Evolutionary conservation across 1,140 invertebrate genomes (phyloP).

Genomic region (Heliconius hermathena): DNA sequence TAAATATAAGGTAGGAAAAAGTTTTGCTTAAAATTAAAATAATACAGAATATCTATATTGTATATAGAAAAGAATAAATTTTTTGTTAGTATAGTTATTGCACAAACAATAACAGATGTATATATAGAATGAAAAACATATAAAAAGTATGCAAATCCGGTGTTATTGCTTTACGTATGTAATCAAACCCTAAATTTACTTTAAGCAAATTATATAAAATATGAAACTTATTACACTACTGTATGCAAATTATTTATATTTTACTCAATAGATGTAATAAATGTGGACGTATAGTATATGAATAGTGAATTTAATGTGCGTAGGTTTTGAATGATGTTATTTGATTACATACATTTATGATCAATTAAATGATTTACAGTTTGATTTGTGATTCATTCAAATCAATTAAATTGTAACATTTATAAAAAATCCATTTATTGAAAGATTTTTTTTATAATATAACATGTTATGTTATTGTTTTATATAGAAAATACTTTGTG

Average conservation of each 20-base stretch:
- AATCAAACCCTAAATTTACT: too few species aligned
- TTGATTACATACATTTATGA: constrained; percentile 10
- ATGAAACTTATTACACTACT: background rate
- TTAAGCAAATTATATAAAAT: background rate
- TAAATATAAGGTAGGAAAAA: background rate
- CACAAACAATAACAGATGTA: too few species aligned
- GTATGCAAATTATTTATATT: background rate
- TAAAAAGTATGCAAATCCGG: too few species aligned
- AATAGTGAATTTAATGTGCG: background rate
- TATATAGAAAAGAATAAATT: too few species aligned
- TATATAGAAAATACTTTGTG: too few species aligned
- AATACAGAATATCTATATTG: background rate
- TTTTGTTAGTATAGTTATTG: too few species aligned
- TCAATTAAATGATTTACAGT: background rate
- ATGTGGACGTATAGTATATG: background rate
- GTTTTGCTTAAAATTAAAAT: too few species aligned
- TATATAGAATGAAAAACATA: too few species aligned
- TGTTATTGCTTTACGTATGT: too few species aligned
- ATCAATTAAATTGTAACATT: constrained; percentile 2
- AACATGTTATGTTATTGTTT: background rate
- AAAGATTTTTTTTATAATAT: background rate
- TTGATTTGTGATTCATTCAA: background rate
- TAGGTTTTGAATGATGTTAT: constrained; percentile 15
- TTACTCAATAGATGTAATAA: background rate
- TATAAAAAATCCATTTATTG: background rate